Base-by-base conservation (phyloP, 1,140 invertebrate genomes). In the Zaprionus camerounensis region DNA sequence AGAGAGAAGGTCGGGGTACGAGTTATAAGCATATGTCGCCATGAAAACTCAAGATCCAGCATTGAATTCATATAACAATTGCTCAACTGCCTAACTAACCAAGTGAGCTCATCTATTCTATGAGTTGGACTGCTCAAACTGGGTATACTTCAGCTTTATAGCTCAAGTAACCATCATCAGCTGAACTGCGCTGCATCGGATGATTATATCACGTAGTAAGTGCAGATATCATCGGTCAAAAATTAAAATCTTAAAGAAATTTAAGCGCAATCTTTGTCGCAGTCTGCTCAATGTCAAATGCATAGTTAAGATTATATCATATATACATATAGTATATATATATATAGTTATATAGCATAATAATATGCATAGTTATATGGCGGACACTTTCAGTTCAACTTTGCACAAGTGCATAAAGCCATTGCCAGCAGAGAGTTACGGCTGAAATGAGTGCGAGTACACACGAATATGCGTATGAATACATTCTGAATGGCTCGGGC, bases 401-500 rank as follows among this genome's bases (percentile, higher is more conserved):
- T 20, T 13, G 46, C 46, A 51, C 46, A 24, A 51, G 46, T 51
- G 46, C 46, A 51, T 51, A 26, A 26, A n/a, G 26, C 12, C 24
- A 56, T 56, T 56, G 53, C 53, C 22, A 28, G 53, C 26, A n/a
- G 11, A 51, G 5, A 51, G 46, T 24, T 51, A 51, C 46, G 7
- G 46, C 46, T 22, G 9, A 17, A 49, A 49, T 49, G 17, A 49
- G 57, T 15, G 34, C 31, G 59, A 49, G 41, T 51, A 12, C 41
- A 11, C 38, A n/a, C 5, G 28, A 36, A 17, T 55, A 55, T 44
- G 28, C 20, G 31, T 34, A 34, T 57, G 55, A 57, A 58, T 58
- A 34, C 17, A 56, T 22, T 55, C 28, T 38, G 63, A 55, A 26
- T 65, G 11, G 7, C 46, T 64, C 13, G 31, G 41, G 9, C 44